Percentiles rank a stretch among this genome's conserved stretches.
phyloP scores from a whole-genome alignment of 2,888 invertebrate genomes.

The Acronicta leporina region DNA sequence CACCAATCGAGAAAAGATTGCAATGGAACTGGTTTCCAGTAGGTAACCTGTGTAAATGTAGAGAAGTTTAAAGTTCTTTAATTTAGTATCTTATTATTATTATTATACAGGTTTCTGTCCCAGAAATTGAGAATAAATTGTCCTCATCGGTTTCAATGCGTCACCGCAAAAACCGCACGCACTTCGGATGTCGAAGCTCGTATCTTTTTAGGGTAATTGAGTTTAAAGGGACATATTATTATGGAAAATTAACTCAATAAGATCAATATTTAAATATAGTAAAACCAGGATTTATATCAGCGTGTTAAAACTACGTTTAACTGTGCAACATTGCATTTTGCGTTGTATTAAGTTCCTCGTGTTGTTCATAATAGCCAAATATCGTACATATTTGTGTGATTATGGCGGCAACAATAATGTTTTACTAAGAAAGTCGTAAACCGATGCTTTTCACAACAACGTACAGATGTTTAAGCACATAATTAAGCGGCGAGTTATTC shows the following conservation, averaged over 20 bases:
- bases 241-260: too few species aligned
- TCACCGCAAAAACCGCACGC: not conserved
- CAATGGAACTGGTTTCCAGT: slow-evolving; percentile 55
- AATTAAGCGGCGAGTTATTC: slow-evolving; percentile 43
- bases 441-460: slow-evolving; percentile 24
- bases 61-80: slow-evolving; percentile 14
- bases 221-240: too few species aligned
- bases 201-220: too few species aligned
- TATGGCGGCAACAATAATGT: slow-evolving; percentile 9
- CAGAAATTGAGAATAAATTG: not conserved
- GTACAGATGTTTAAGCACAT: slow-evolving; percentile 44
- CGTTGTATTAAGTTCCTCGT: not conserved
- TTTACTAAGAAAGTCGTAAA: slow-evolving; percentile 26
- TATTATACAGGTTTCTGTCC: not conserved
- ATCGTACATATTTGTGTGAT: not conserved
- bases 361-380: not conserved
- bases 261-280: too few species aligned
- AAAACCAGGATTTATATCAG: too few species aligned
- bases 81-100: slow-evolving; percentile 3
- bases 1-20: slow-evolving; percentile 53
- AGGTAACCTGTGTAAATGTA: slow-evolving; percentile 27
- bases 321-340: not conserved
- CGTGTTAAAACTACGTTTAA: not conserved
- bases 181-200: too few species aligned
- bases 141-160: not conserved